These are phyloP conservation scores for Pteromalus puparum DNA, from an alignment of 1,140 invertebrate genomes.

Conservation along the genomic window DNA sequence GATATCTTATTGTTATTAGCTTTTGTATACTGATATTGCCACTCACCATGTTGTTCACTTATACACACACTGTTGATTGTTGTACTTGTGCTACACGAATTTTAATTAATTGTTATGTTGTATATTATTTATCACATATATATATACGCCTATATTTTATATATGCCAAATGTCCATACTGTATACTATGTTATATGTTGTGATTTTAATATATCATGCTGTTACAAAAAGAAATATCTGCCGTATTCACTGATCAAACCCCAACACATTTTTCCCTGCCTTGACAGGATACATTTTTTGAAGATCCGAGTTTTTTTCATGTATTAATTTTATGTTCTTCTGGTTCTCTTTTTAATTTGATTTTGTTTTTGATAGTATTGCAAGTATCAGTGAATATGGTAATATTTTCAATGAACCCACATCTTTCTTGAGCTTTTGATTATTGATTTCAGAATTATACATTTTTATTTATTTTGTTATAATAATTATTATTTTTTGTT, in stretches of 20 bases:
- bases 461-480: not conserved
- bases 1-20: not conserved
- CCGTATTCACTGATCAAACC: constrained; percentile 70
- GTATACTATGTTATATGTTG: constrained; percentile 59
- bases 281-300: constrained; percentile 51
- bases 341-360: not conserved
- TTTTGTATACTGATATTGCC: not conserved
- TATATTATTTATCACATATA: not conserved
- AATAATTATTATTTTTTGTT: not conserved
- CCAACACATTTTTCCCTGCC: constrained; percentile 54
- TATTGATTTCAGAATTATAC: not conserved
- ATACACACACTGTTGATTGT: too few relatives aligned
- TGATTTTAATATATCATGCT: constrained; percentile 67
- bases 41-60: not conserved
- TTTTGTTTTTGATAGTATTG: too few relatives aligned
- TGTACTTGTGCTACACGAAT: too few relatives aligned
- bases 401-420: constrained; percentile 32
- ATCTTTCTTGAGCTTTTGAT: not conserved
- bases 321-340: not conserved
- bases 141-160: constrained; percentile 9
- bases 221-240: constrained; percentile 64
- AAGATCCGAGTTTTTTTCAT: constrained; percentile 30
- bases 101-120: too few relatives aligned
- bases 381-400: constrained; percentile 64
- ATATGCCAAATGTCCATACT: constrained; percentile 57